Evolutionary conservation across 2,797 vertebrate genomes (phyloP), one percentile per base, ranked within the genome.

Genomic region (Monodelphis domestica): DNA sequence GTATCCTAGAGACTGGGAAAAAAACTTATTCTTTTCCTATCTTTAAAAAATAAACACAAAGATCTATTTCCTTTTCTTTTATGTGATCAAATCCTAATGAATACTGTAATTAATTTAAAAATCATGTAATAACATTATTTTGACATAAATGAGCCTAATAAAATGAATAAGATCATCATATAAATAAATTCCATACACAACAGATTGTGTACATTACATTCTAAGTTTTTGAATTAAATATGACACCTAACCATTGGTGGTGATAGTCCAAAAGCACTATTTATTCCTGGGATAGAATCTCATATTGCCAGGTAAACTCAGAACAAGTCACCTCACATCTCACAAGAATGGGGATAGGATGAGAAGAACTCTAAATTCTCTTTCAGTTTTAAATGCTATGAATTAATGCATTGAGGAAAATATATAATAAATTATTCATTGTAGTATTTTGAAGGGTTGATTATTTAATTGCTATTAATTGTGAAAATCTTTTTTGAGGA

Each of bases 1-100:
- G n/a, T 89, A 54, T 94, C 91, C 38, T 50, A 94, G 26, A 14
- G 45, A 28, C n/a, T 78, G 56, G 93, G 88, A 59, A 91, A 59
- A 91, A 89, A 29, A n/a, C 55, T 54, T 88, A 89, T 91, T 95
- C 28, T 89, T 91, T 55, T 92, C 59, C 30, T 28, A 24, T 54
- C 17, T 21, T 55, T 5, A 24, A 24, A 55, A 54, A 54, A 54
- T 53, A 53, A 53, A 11, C 11, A 57, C 30, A 56, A 57, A 57
- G 30, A 57, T 11, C 26, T 56, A 26, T 56, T 89, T 5, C 29
- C 21, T 88, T 94, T 21, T 70, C 53, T 91, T 2, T 59, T 54
- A 50, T 53, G 94, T 88, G 92, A 53, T 10, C 28, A 88, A 45
- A 29, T 63, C 17, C 17, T 45, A 89, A 51, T 30, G 11, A 33